Evolutionary conservation across 2,797 vertebrate species (phyloP), one percentile per base, ranked within the genome.

Genomic region (Trachurus trachurus): DNA sequence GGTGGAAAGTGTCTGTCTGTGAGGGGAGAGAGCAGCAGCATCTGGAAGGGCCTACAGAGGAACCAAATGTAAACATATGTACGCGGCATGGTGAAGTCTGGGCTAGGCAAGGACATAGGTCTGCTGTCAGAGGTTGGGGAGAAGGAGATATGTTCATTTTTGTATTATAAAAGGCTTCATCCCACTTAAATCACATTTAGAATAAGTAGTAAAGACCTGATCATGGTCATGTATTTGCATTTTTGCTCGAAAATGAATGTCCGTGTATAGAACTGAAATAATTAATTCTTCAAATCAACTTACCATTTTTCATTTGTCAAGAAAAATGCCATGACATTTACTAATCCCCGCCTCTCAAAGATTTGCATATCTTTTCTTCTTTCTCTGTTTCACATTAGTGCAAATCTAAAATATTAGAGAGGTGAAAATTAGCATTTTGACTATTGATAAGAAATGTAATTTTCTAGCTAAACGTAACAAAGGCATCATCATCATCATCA

Each of bases 21-120:
- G 78, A 75, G 49, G 61, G 39, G 44, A 76, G 47, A 72, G 71
- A 59, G 80, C 69, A 74, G 82, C 75, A 85, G 90, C 86, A 87
- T 90, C 86, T 92, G 91, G 84, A 89, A 88, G 66, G 70, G 84
- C 78, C 82, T 75, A 72, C 70, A 57, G 72, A 78, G 57, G 57
- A 82, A 66, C 71, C 72, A 64, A 78, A 84, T 76, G 80, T 83
- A 88, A 86, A 82, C 87, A 88, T 53, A 40, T 84, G 69, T 68
- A 73, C 70, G 17, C 67, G 26, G 69, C 56, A 66, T 10, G 26
- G 58, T 76, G 7, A 60, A 79, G 68, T 72, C 80, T 39, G 21
- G 34, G 37, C 47, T 11, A 34, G 52, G 39, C 26, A 44, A 64
- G 45, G 47, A 61, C 9, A 26, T 22, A 22, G 31, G 26, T 64